phyloP scores from a whole-genome alignment of 2,113 vertebrate species.

The Leptodactylus fuscus region DNA sequence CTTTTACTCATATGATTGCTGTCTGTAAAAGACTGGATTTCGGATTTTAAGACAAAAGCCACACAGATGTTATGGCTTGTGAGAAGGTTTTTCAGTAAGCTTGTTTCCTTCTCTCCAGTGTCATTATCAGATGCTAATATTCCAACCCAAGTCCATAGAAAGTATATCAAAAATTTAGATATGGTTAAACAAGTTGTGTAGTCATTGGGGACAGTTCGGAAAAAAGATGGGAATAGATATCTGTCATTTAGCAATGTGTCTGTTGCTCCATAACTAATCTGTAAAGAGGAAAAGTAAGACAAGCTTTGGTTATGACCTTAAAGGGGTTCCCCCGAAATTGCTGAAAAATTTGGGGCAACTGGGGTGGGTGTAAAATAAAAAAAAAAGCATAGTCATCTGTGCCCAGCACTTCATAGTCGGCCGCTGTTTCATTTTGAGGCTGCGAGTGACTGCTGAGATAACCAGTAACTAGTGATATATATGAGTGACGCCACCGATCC shows the following conservation, averaged over 20 bases:
- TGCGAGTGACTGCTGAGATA: too few species aligned
- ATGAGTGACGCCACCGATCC: too few species aligned
- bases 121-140: conserved; percentile 20
- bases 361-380: too few species aligned
- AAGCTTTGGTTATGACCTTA: not conserved
- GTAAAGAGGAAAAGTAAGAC: not conserved
- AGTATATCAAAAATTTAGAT: not conserved
- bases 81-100: not conserved
- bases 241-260: not conserved
- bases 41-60: not conserved
- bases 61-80: not conserved
- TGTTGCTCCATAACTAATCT: conserved; percentile 24
- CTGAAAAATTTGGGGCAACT: too few species aligned
- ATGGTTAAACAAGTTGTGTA: too few species aligned
- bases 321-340: too few species aligned
- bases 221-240: not conserved
- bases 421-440: too few species aligned
- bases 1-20: not conserved
- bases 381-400: too few species aligned
- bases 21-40: too few species aligned
- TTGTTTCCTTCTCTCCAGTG: not conserved
- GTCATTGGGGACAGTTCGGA: not conserved
- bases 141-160: conserved; percentile 41
- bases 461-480: too few species aligned
- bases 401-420: too few species aligned